phyloP scores from a whole-genome alignment of 30 jellyfish, hydroid and myxozoan species.

The Chrysaora quinquecirrha region DNA sequence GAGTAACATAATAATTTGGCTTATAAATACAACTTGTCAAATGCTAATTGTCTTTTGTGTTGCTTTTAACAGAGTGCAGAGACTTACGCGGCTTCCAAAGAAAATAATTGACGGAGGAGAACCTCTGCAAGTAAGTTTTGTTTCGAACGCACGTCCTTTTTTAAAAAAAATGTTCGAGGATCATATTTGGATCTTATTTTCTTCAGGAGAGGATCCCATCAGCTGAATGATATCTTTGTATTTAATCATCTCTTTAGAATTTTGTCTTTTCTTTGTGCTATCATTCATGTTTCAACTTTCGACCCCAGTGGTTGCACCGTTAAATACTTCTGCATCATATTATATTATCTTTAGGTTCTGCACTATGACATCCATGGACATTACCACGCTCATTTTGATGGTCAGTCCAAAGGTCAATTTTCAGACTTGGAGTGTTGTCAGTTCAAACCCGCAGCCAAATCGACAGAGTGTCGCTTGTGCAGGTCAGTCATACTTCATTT shows the following conservation, averaged over 20 bases:
- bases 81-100: slow-evolving; percentile 69
- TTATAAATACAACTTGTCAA: too few species aligned
- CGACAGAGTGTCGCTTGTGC: slow-evolving; percentile 96
- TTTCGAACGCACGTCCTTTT: too few species aligned
- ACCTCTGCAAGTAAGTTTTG: slow-evolving; percentile 90
- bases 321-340: slow-evolving; percentile 2
- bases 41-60: too few species aligned
- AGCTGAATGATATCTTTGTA: too few species aligned
- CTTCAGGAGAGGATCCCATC: too few species aligned
- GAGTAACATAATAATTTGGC: too few species aligned
- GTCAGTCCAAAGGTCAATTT: slow-evolving; percentile 68
- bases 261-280: too few species aligned
- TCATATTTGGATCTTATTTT: too few species aligned
- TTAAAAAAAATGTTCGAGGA: too few species aligned
- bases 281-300: too few species aligned
- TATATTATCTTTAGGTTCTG: slow-evolving; percentile 59
- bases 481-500: slow-evolving; percentile 87
- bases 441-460: slow-evolving; percentile 61
- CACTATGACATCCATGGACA: slow-evolving; percentile 92
- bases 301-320: too few species aligned
- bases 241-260: too few species aligned
- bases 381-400: slow-evolving; percentile 98
- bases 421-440: slow-evolving; percentile 91
- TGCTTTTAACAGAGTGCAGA: slow-evolving; percentile 44
- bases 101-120: slow-evolving; percentile 92